Evolutionary conservation across 2,113 vertebrate species (phyloP).

Genomic region (Camelus dromedarius): DNA sequence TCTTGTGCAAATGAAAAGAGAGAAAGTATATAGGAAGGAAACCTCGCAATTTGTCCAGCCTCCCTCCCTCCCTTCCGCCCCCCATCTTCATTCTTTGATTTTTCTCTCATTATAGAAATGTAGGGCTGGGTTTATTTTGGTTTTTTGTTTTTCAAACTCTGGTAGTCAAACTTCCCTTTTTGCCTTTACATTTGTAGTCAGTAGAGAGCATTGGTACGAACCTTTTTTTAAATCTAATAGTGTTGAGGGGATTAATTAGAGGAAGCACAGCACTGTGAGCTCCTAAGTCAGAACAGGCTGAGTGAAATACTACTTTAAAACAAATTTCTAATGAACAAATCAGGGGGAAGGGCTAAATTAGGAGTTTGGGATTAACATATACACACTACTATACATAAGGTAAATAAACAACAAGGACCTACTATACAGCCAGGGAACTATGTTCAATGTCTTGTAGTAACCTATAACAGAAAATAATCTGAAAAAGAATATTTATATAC

Average conservation of each 20-base stretch:
- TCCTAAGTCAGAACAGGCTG: background rate
- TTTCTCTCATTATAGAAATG: constrained; percentile 15
- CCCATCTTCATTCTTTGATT: background rate
- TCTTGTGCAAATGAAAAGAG: background rate
- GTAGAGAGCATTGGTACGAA: background rate
- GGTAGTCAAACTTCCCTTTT: background rate
- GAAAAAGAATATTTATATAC: too few relatives aligned
- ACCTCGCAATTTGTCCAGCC: background rate
- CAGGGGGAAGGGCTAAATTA: too few relatives aligned
- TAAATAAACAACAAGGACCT: too few relatives aligned
- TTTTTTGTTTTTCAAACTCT: constrained; percentile 6
- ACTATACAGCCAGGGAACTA: too few relatives aligned
- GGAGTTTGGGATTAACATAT: too few relatives aligned
- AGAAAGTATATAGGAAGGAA: background rate
- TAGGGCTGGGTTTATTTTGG: background rate
- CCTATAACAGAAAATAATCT: too few relatives aligned
- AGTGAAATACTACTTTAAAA: constrained; percentile 9
- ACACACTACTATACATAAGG: too few relatives aligned
- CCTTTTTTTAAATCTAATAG: background rate
- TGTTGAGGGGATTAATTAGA: background rate
- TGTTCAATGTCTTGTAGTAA: too few relatives aligned
- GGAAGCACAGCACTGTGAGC: background rate
- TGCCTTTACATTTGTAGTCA: background rate
- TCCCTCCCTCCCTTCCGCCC: too few relatives aligned
- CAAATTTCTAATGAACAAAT: background rate